phyloP scores from a whole-genome alignment of 2,797 vertebrate species.

The Crypturellus tataupa region DNA sequence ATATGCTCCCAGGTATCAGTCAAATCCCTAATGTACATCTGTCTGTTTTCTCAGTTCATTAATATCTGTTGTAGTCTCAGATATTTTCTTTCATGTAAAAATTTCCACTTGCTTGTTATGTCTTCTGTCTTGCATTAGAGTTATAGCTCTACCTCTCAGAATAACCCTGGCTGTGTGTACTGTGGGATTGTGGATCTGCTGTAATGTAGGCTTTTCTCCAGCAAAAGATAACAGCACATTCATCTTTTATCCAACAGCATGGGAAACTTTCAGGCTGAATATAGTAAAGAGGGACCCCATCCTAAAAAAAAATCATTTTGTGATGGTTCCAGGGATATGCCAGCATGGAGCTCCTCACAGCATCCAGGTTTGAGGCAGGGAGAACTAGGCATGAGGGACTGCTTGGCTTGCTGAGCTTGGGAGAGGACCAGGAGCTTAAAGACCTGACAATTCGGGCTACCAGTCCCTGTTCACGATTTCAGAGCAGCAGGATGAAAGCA shows the following conservation, averaged over 20 bases:
- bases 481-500: not conserved
- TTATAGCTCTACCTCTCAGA: conserved; percentile 36
- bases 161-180: not conserved
- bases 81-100: conserved; percentile 72
- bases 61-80: conserved; percentile 60
- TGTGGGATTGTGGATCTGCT: not conserved
- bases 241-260: not conserved
- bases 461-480: not conserved
- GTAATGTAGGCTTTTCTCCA: not conserved
- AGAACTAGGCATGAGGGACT: not conserved
- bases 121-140: conserved; percentile 58
- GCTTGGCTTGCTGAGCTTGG: not conserved
- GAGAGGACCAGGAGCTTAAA: not conserved
- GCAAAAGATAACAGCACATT: not conserved
- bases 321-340: not conserved
- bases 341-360: not conserved
- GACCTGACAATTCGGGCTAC: not conserved
- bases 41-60: conserved; percentile 75
- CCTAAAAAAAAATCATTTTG: not conserved
- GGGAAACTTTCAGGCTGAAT: not conserved
- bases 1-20: conserved; percentile 73
- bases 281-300: not conserved
- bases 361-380: rapidly evolving
- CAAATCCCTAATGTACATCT: conserved; percentile 73
- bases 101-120: conserved; percentile 69